A percentile compares a stretch with the other conserved stretches of the same genome.
Conservation (phyloP, 2,113 vertebrate species). For the Calypte anna region DNA sequence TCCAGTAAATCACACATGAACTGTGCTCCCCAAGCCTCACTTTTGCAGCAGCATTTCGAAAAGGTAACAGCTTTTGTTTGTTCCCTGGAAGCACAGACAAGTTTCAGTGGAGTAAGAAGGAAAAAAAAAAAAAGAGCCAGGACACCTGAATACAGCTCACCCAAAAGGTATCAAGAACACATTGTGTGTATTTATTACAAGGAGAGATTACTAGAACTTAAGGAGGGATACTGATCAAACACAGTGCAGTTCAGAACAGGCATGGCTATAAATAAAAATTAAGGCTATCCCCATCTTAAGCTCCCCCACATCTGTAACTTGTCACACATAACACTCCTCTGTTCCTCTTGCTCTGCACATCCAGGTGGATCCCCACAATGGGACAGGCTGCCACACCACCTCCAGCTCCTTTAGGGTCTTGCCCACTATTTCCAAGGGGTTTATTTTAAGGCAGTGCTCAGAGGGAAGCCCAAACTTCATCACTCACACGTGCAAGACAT, state of each 20-base stretch:
- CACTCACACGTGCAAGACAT: fast-evolving
- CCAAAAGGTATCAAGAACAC: neutral
- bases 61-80: slow-evolving; percentile 11
- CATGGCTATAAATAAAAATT: neutral
- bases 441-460: neutral
- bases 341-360: fast-evolving
- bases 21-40: neutral
- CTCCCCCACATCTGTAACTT: neutral
- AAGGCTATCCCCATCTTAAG: neutral
- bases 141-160: neutral
- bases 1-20: slow-evolving; percentile 48
- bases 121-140: neutral
- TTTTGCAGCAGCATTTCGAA: neutral
- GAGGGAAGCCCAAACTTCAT: neutral
- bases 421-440: neutral
- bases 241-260: neutral
- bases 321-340: fast-evolving
- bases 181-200: neutral
- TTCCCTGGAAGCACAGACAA: neutral
- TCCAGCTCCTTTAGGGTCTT: neutral
- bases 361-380: fast-evolving
- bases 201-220: neutral
- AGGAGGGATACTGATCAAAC: neutral
- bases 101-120: neutral
- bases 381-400: neutral